A percentile compares a stretch with the other conserved stretches of the same genome.
Conservation (phyloP, 1,140 invertebrate genomes). For the Diuraphis noxia region DNA sequence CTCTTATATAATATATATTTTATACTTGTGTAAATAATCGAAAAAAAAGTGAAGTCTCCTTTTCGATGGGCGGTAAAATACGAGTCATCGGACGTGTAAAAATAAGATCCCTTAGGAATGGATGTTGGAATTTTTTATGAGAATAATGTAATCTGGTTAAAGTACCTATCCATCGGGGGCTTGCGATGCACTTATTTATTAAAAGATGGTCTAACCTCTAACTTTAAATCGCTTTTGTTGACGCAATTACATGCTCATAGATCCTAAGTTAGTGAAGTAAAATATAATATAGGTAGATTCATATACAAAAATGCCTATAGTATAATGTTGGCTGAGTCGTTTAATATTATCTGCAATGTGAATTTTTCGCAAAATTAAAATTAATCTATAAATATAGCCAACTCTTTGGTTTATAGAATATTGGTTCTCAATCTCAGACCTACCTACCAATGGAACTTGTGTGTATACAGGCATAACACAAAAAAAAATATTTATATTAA, state of each 20-base stretch:
- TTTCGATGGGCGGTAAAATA: slow-evolving; percentile 10
- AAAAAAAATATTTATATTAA: neutral
- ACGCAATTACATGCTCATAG: slow-evolving; percentile 26
- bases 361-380: neutral
- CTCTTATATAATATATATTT: neutral
- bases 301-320: neutral
- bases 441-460: neutral
- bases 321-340: too few relatives aligned
- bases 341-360: neutral
- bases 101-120: slow-evolving; percentile 26
- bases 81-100: neutral
- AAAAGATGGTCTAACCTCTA: slow-evolving; percentile 13
- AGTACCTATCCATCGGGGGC: neutral
- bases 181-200: slow-evolving; percentile 25
- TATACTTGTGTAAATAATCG: neutral
- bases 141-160: slow-evolving; percentile 21
- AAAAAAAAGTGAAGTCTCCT: neutral
- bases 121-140: slow-evolving; percentile 31
- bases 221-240: slow-evolving; percentile 25
- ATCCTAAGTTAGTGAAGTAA: neutral
- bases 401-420: neutral
- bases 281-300: neutral
- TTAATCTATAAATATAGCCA: neutral
- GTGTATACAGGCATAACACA: neutral
- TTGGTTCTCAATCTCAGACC: too few relatives aligned